Percentiles rank a stretch among this genome's conserved stretches.
Conservation (phyloP, 64 coral and sea anemone species). For the Trachythela sp. region DNA sequence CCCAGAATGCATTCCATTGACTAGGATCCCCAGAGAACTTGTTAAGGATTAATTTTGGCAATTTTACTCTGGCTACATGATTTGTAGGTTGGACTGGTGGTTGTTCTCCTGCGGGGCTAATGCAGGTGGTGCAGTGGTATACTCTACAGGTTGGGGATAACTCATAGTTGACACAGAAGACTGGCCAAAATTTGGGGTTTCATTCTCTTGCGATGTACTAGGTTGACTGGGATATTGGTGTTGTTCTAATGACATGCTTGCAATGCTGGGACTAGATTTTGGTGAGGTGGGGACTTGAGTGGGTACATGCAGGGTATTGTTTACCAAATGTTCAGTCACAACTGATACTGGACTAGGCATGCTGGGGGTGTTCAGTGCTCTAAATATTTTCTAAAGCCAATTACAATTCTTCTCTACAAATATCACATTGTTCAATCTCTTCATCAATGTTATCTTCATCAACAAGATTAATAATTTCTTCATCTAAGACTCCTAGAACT, state of each 20-base stretch:
- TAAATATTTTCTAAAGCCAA: background rate
- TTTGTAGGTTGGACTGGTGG: background rate
- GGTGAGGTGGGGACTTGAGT: background rate
- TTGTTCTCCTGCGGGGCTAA: background rate
- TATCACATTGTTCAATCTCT: conserved; percentile 6
- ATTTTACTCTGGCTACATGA: conserved; percentile 8
- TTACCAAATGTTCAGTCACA: background rate
- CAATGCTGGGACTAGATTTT: background rate
- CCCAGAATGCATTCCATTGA: conserved; percentile 63
- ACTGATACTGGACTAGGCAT: background rate
- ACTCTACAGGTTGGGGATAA: background rate
- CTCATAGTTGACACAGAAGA: background rate
- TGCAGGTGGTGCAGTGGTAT: background rate
- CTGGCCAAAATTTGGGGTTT: background rate
- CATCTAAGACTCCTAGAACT: background rate
- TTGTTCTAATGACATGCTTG: no score
- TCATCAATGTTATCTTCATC: conserved; percentile 6
- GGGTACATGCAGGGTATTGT: background rate
- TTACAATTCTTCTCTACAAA: conserved; percentile 2
- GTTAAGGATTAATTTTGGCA: conserved; percentile 40
- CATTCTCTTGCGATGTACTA: background rate
- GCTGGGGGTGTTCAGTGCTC: background rate
- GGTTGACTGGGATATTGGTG: background rate
- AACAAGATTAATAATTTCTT: background rate
- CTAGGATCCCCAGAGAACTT: conserved; percentile 48